Conservation (phyloP, 37 sponge, comb jelly and placozoan species). For the Aphrocallistes beatrix region DNA sequence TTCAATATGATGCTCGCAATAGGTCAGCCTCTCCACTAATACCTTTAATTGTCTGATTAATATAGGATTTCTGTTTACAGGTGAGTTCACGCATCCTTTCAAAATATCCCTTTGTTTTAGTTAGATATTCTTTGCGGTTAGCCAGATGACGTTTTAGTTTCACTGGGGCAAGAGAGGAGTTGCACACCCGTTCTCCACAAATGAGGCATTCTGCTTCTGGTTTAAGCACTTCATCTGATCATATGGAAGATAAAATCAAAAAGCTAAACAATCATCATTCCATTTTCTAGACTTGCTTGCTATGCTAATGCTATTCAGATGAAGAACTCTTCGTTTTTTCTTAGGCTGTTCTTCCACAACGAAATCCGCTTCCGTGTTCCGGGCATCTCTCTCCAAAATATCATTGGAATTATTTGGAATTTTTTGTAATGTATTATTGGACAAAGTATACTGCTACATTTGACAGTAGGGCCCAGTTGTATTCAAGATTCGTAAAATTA, state of each 20-base stretch:
- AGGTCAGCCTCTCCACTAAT: not conserved
- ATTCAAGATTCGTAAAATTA: not conserved
- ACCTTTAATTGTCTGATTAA: not conserved
- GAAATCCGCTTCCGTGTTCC: not conserved
- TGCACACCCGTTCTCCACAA: not conserved
- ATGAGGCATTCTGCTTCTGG: slow-evolving; percentile 11
- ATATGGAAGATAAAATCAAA: slow-evolving; percentile 2
- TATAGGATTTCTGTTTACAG: not conserved
- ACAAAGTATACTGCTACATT: not conserved
- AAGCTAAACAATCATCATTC: slow-evolving; percentile 8
- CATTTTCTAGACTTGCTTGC: slow-evolving; percentile 10
- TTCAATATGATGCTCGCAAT: slow-evolving; percentile 1
- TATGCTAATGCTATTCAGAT: not conserved
- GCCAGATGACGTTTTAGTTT: not conserved
- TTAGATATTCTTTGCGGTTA: slow-evolving; percentile 8
- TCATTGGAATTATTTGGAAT: not conserved
- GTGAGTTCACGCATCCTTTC: slow-evolving; percentile 15
- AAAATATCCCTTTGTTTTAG: not conserved
- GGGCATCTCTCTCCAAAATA: not conserved
- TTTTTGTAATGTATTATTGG: not conserved
- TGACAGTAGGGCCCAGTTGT: too few species aligned
- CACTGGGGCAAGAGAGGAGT: not conserved
- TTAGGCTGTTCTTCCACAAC: slow-evolving; percentile 10
- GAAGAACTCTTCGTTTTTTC: not conserved
- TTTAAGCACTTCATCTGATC: slow-evolving; percentile 5